A percentile compares a stretch with the other conserved stretches of the same genome.
Evolutionary conservation across 2,113 vertebrate genomes (phyloP).

Genomic region (Amblyopsis rosae): DNA sequence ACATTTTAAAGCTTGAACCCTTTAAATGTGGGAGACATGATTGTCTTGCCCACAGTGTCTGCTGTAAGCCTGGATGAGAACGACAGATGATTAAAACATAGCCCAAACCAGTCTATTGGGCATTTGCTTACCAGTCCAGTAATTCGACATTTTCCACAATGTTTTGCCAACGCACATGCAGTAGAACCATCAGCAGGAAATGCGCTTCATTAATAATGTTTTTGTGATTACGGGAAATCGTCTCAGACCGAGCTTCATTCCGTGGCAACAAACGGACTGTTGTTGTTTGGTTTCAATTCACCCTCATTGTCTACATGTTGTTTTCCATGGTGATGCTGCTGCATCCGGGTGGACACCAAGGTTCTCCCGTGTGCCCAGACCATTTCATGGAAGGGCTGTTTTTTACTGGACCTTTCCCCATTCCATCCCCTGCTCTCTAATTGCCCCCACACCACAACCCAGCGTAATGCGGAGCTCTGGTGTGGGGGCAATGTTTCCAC

Average conservation of each 20-base stretch:
- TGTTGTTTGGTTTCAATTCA: constrained; percentile 37
- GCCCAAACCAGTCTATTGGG: constrained; percentile 33
- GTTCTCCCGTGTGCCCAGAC: constrained; percentile 29
- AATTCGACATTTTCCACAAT: constrained; percentile 16
- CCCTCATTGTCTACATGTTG: constrained; percentile 19
- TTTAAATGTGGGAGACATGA: constrained; percentile 49
- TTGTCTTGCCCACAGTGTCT: constrained; percentile 48
- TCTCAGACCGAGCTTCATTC: constrained; percentile 26
- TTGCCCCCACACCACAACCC: constrained; percentile 52
- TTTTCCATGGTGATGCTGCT: constrained; percentile 3
- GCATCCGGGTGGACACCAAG: constrained; percentile 1
- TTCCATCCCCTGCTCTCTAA: constrained; percentile 58
- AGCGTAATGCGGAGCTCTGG: constrained; percentile 3
- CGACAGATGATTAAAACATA: constrained; percentile 48
- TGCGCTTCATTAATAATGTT: constrained; percentile 23
- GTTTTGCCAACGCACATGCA: constrained; percentile 15
- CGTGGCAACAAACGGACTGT: constrained; percentile 40
- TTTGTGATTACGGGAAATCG: constrained; percentile 32
- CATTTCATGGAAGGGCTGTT: constrained; percentile 42
- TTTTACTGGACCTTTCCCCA: constrained; percentile 58
- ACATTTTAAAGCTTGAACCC: constrained; percentile 26
- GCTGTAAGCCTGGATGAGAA: constrained; percentile 49
- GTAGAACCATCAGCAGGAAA: constrained; percentile 19
- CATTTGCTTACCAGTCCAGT: constrained; percentile 33
- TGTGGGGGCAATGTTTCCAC: constrained; percentile 56